Conservation (phyloP, 2,888 invertebrate species). For the Luffia ferchaultella region DNA sequence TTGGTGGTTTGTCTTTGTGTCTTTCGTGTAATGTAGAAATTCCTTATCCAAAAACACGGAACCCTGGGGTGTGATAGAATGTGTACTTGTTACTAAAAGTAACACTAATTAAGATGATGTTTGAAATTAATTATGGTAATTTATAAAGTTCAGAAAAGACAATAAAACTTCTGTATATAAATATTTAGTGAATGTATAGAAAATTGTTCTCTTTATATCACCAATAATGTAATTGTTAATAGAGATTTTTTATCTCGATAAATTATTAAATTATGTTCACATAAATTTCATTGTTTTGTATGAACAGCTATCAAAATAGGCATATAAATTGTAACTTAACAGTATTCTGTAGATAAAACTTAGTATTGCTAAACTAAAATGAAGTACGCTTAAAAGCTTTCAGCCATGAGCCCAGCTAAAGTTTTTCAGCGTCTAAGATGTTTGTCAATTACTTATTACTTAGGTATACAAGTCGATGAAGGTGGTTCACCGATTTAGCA, state of each 20-base stretch:
- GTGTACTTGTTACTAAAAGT: background rate
- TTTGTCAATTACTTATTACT: constrained; percentile 6
- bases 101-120: background rate
- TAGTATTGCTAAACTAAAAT: background rate
- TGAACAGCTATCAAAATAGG: no score
- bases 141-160: constrained; percentile 58
- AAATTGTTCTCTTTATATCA: constrained; percentile 17
- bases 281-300: constrained; percentile 5
- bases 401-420: constrained; percentile 59
- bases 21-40: no score
- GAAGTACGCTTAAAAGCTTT: constrained; percentile 48
- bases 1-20: no score
- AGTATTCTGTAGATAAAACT: background rate
- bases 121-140: background rate
- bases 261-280: constrained; percentile 3
- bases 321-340: no score
- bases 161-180: constrained; percentile 50
- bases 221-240: constrained; percentile 21
- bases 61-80: background rate
- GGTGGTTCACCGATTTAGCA: no score
- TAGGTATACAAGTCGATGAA: background rate
- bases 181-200: background rate
- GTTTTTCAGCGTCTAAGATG: constrained; percentile 41
- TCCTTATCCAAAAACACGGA: no score
- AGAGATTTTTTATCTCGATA: constrained; percentile 43